Base-by-base conservation (phyloP, 1,140 invertebrate genomes). In the Panagrolaimus sp. region DNA sequence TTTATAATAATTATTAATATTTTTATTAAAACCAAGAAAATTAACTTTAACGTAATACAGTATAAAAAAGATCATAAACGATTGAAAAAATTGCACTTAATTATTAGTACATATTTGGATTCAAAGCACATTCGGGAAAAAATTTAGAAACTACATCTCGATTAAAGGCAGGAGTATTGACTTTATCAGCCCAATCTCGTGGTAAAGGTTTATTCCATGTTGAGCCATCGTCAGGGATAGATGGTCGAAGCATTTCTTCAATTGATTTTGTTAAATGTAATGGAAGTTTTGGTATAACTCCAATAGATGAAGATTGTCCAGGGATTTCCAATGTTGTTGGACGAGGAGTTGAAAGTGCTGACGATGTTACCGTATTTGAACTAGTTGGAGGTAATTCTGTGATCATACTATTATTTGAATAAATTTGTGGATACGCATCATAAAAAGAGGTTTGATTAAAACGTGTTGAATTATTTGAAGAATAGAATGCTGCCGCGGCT, bases 141-240 rank as follows among this genome's bases (percentile, higher is more conserved):
- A 71, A 71, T 63, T 71, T 71, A 15, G 70, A 71, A n/a, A 71
- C 70, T 28, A 70, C 46, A 26, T 71, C 70, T n/a, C 46, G 14
- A 43, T 71, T 71, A 45, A 71, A 71, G 9, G 70, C 66, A 2
- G 70, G 70, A 10, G 70, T 71, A 32, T n/a, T 28, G 10, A 71
- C 70, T 72, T 71, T 71, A 44, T 71, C 70, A 10, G 70, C 70
- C 70, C 70, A 71, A 28, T 71, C 70, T 47, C 66, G 73, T 15
- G 70, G 21, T 32, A 71, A 46, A 15, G 70, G 70, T 65, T 71
- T 71, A 43, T 63, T 71, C 70, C 70, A 71, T 5, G 32, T 32
- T 32, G 68, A 38, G 10, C 17, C 24, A 32, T 43, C 24, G 12
- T 69, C 68, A 10, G 24, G 24, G 24, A 43, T 47, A 6, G 70